Percentiles rank a stretch among this genome's conserved stretches.
Conservation (phyloP, 2,888 invertebrate genomes). For the Aricia artaxerxes region DNA sequence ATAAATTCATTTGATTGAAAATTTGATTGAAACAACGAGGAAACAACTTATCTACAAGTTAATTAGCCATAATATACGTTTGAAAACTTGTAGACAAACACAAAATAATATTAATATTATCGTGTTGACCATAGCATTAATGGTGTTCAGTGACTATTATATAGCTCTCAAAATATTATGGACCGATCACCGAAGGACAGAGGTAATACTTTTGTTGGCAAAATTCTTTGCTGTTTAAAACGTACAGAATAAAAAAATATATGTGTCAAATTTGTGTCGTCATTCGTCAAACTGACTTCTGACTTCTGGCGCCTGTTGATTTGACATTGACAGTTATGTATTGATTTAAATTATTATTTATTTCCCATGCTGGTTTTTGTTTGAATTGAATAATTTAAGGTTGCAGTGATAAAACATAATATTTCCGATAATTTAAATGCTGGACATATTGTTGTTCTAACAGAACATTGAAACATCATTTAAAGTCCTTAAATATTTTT, state of each 20-base stretch:
- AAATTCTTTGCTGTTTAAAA: no score
- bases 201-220: no score
- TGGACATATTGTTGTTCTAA: background rate
- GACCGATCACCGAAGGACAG: no score
- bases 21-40: no score
- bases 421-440: background rate
- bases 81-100: no score
- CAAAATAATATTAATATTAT: no score
- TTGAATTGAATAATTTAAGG: background rate
- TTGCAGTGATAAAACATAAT: background rate
- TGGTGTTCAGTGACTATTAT: no score
- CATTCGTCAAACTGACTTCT: background rate
- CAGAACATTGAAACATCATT: background rate
- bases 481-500: background rate
- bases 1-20: no score
- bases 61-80: no score
- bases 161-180: no score
- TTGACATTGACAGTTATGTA: background rate
- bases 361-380: background rate
- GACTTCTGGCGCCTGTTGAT: background rate
- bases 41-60: no score
- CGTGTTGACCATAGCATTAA: no score
- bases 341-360: background rate
- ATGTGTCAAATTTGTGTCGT: background rate
- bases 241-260: background rate